Conservation (phyloP, 2,113 vertebrate genomes). For the Apteryx owenii region DNA sequence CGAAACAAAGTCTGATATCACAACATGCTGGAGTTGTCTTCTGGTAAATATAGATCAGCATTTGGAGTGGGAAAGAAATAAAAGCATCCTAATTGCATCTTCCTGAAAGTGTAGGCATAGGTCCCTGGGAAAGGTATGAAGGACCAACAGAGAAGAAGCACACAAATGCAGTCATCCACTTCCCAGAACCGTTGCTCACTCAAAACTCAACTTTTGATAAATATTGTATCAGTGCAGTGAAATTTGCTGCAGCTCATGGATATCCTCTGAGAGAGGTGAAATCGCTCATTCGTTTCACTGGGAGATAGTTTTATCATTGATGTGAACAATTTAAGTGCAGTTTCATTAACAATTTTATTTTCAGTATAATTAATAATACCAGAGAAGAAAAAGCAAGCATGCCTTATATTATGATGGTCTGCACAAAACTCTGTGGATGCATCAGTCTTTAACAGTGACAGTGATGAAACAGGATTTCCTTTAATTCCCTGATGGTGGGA, state of each 20-base stretch:
- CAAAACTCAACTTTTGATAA: not conserved
- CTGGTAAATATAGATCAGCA: not conserved
- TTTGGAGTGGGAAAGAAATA: not conserved
- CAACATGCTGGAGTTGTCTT: not conserved
- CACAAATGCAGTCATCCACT: rapidly evolving
- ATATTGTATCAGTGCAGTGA: not conserved
- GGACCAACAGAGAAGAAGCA: not conserved
- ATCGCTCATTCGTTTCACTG: not conserved
- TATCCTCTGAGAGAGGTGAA: not conserved
- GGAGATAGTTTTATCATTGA: not conserved
- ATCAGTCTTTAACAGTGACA: not conserved
- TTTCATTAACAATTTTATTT: not conserved
- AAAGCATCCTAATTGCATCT: not conserved
- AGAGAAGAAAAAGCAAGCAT: not conserved
- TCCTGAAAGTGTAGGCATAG: not conserved
- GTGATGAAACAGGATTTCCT: not conserved
- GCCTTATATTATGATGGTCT: not conserved
- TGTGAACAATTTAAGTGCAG: not conserved
- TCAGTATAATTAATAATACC: not conserved
- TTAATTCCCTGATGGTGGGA: not conserved
- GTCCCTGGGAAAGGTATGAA: not conserved
- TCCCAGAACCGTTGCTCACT: not conserved
- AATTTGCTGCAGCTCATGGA: not conserved
- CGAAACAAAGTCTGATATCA: not conserved
- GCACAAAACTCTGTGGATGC: not conserved